phyloP scores from a whole-genome alignment of 2,888 invertebrate genomes.

The Himalopsyche anomala region DNA sequence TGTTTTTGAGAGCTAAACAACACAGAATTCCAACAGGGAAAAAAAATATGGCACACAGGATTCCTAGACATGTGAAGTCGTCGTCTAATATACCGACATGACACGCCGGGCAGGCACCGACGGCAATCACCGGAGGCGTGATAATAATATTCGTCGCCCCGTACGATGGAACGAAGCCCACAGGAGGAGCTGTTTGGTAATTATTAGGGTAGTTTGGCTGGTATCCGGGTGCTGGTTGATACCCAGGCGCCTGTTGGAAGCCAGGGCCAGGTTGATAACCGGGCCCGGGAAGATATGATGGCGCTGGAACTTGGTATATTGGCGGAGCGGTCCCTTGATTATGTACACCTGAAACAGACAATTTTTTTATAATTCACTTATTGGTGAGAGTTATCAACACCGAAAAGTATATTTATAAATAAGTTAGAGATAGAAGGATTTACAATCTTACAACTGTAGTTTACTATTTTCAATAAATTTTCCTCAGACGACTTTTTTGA shows the following conservation, averaged over 20 bases:
- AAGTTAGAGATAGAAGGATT: no score
- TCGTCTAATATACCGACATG: constrained; percentile 92
- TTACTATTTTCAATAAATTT: no score
- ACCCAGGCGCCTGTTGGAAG: constrained; percentile 64
- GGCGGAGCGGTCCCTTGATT: constrained; percentile 56
- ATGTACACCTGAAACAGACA: constrained; percentile 67
- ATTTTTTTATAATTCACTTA: background rate
- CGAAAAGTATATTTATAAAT: no score
- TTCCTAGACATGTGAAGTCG: constrained; percentile 89
- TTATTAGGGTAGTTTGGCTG: constrained; percentile 71
- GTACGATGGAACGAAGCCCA: constrained; percentile 75
- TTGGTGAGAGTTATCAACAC: no score
- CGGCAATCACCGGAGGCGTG: constrained; percentile 86
- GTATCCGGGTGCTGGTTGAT: constrained; percentile 78
- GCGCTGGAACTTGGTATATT: constrained; percentile 51
- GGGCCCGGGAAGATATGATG: constrained; percentile 45
- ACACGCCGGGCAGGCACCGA: constrained; percentile 93
- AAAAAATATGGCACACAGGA: constrained; percentile 89
- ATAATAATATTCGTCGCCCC: constrained; percentile 81
- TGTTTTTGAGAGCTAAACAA: constrained; percentile 89
- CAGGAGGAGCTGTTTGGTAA: constrained; percentile 67
- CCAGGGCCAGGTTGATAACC: constrained; percentile 55
- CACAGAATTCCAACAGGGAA: constrained; percentile 93
- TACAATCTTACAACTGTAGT: no score
- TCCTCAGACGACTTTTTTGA: no score